Base-by-base conservation (phyloP, 2,888 invertebrate genomes). In the Eupithecia pulchellata region DNA sequence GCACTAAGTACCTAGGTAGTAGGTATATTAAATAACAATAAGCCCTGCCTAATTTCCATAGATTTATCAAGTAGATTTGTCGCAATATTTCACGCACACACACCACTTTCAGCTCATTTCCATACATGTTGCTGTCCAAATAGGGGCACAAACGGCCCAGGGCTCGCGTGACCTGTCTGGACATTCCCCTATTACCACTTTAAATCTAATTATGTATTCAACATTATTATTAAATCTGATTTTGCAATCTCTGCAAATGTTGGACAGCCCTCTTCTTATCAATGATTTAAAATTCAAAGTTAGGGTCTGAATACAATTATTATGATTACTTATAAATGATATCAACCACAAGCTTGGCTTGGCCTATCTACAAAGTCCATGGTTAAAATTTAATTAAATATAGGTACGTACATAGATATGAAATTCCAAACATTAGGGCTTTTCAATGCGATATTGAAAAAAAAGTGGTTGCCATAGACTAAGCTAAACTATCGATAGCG, bases 41-140 rank as follows among this genome's bases (percentile, higher is more conserved):
- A 39, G 32, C 58, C 39, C 29, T 34, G 65, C 63, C 62, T 72
- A 47, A 72, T 74, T 74, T 67, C 69, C 74, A 76, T 67, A 73
- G 73, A 74, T 76, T 20, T 76, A 72, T 72, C 76, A 73, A 71
- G 55, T 64, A 68, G 71, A 77, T 75, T 75, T 73, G 68, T 77
- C 64, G 70, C 67, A 61, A 75, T 72, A 72, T 57, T 71, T 74
- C 66, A 71, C 62, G 67, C 52, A 64, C 68, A 72, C 72, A 76
- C 71, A 74, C 69, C 71, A 67, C 68, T 69, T 67, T 66, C 73
- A 67, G 52, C 67, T 76, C 75, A 78, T 76, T 78, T 70, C 66
- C 76, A 78, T 78, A 72, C 32, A 73, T 72, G 72, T 66, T 61
- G 68, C 57, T 76, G 72, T 74, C 74, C 71, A 76, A 77, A 77